These are phyloP conservation scores for Cavia porcellus DNA, from an alignment of 2,113 vertebrate species.

Conservation along the genomic window DNA sequence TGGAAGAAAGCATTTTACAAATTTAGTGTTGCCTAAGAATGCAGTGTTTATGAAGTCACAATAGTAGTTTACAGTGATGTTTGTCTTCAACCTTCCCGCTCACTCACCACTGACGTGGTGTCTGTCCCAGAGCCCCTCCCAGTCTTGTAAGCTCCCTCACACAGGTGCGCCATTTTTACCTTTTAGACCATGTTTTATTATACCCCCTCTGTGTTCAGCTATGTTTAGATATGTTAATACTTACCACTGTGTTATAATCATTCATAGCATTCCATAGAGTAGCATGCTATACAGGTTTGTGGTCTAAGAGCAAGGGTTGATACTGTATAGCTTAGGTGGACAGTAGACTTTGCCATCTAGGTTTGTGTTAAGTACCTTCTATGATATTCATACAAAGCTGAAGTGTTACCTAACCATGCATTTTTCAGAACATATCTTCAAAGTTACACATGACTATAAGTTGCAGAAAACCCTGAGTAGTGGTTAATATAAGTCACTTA, in stretches of 20 bases:
- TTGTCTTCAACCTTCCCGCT: background rate
- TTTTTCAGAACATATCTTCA: background rate
- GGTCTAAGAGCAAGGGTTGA: background rate
- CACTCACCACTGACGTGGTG: background rate
- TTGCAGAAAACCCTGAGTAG: background rate
- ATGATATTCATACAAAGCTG: background rate
- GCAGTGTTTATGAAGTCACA: background rate
- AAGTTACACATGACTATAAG: background rate
- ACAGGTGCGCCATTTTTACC: background rate
- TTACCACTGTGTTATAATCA: background rate
- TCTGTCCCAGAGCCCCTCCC: background rate
- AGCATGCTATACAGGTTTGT: background rate
- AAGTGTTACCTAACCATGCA: background rate
- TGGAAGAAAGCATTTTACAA: background rate
- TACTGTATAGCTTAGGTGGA: background rate
- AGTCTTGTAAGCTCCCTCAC: background rate
- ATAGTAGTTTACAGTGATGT: no score
- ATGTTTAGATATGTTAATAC: background rate
- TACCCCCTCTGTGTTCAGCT: background rate
- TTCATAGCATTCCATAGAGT: background rate
- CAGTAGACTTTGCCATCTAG: background rate
- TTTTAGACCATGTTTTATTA: background rate
- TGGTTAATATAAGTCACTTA: background rate
- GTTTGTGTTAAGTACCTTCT: background rate
- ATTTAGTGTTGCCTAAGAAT: background rate